Evolutionary conservation across 1,140 invertebrate species (phyloP), one percentile per base, ranked within the genome.

Genomic region (Drosophila rhopaloa): DNA sequence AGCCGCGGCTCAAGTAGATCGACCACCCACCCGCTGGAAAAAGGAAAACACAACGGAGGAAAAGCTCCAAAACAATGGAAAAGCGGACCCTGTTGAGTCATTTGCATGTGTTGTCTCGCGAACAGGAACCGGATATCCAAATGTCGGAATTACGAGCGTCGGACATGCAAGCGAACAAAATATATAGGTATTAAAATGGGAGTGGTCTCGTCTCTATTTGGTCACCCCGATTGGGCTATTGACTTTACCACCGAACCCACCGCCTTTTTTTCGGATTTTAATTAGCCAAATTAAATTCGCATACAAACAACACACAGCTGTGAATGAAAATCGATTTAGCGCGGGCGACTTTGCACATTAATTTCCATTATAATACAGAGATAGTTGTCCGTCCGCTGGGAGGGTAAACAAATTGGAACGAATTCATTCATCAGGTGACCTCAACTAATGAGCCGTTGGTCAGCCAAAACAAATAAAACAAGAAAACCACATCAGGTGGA

Each of bases 201-300:
- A 60, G 50, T 51, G 63, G 50, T 35, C n/a, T 37, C 41, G 54
- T 47, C 61, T 76, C 72, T 59, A 53, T 67, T 67, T 76, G 41
- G 62, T 50, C 44, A 27, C 55, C 76, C 76, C 74, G 75, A 77
- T 76, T 61, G 27, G 75, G 40, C 63, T 76, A 77, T 77, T 77
- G 75, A 76, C 63, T 68, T 40, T 37, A 35, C 55, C 44, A n/a
- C 43, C 13, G 0, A 29, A 7, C 19, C 62, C 14, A 8, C 16
- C n/a, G 10, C 11, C 11, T 46, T 37, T 41, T 40, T 68, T 70
- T 54, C 24, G 61, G 47, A 57, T 68, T 88, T 86, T 88, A 86
- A 86, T 86, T 88, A 86, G 79, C 37, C 71, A 88, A 86, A 86
- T 86, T 82, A 88, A 88, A 76, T 70, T 78, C 70, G 46, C 59